These are phyloP conservation scores for Corythucha ciliata DNA, from an alignment of 2,888 invertebrate genomes.

Conservation along the genomic window DNA sequence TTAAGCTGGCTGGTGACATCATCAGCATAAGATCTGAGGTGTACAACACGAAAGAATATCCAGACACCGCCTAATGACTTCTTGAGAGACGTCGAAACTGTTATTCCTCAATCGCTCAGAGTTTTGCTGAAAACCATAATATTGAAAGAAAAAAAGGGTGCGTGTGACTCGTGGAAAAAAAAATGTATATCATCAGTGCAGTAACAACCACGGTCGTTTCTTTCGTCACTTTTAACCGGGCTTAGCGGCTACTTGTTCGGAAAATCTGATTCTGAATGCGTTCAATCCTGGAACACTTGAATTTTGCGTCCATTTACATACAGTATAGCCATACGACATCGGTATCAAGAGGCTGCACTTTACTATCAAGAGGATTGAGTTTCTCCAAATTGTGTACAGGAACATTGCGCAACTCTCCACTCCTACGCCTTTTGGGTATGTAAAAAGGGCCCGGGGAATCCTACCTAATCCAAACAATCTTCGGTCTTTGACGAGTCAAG, in stretches of 20 bases:
- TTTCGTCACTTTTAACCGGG: conserved; percentile 20
- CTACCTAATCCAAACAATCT: no score
- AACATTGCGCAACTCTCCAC: no score
- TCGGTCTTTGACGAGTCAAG: no score
- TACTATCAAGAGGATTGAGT: no score
- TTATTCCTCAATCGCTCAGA: conserved; percentile 22
- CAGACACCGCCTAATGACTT: conserved; percentile 11
- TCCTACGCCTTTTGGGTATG: no score
- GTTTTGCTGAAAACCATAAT: conserved; percentile 26
- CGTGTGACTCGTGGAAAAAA: conserved; percentile 22
- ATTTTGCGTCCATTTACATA: no score
- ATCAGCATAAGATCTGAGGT: conserved; percentile 25
- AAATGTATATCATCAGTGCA: conserved; percentile 22
- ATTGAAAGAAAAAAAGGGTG: conserved; percentile 26
- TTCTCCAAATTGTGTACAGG: no score
- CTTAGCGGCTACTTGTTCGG: conserved; percentile 25
- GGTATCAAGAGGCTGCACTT: no score
- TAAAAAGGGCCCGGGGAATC: no score
- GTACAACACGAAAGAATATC: conserved; percentile 23
- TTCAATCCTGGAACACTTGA: no score
- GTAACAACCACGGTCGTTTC: conserved; percentile 25
- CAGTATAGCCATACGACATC: no score
- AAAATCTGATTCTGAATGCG: conserved; percentile 28
- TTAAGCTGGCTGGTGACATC: conserved; percentile 11
- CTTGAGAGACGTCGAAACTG: conserved; percentile 12